These are phyloP conservation scores for Melospiza georgiana DNA, from an alignment of 2,113 vertebrate genomes.

Conservation along the genomic window DNA sequence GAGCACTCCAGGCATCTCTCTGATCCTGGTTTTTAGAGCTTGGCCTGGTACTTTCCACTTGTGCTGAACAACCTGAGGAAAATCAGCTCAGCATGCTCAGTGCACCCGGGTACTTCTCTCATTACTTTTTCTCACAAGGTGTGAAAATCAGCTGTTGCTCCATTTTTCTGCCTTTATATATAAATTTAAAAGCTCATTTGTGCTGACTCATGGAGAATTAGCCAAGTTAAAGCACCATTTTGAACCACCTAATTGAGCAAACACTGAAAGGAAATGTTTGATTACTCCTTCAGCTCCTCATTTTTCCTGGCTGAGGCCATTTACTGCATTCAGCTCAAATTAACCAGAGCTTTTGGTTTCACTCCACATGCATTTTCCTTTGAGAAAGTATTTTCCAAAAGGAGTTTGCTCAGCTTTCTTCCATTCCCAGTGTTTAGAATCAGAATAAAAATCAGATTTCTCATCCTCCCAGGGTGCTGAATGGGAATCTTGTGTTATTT, in stretches of 20 bases:
- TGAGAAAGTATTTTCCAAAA: constrained; percentile 21
- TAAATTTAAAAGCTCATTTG: neutral
- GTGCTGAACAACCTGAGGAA: neutral
- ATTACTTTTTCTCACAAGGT: neutral
- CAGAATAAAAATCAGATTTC: constrained; percentile 14
- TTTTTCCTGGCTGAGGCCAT: constrained; percentile 31
- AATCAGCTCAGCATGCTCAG: accelerated
- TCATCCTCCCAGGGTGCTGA: neutral
- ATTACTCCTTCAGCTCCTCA: constrained; percentile 39
- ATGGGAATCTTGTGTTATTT: neutral
- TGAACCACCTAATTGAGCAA: constrained; percentile 23
- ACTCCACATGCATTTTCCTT: neutral
- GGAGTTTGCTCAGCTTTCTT: constrained; percentile 27
- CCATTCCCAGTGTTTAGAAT: neutral
- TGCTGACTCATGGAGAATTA: constrained; percentile 17
- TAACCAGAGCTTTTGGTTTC: neutral
- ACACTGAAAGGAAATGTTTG: neutral
- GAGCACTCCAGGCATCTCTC: neutral
- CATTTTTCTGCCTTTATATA: neutral
- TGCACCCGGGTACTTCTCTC: neutral
- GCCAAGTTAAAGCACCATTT: neutral
- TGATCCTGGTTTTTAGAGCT: neutral
- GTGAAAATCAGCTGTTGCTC: neutral
- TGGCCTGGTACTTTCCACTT: neutral
- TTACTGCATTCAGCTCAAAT: constrained; percentile 16